Percentiles rank a stretch among this genome's conserved stretches.
Conservation (phyloP, 2,888 invertebrate genomes). For the Aleiodes testaceus region DNA sequence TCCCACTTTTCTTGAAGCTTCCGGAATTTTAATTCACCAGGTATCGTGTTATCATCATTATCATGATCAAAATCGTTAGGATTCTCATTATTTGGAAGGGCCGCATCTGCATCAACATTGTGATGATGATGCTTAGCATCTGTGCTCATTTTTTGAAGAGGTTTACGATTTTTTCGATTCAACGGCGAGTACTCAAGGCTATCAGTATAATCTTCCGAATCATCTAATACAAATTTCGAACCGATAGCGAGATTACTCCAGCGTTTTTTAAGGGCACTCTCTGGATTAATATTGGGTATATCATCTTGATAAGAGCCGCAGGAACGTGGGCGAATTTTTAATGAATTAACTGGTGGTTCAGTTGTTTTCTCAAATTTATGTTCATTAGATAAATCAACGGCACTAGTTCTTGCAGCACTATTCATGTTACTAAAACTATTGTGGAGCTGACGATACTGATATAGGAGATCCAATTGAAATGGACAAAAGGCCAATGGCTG, state of each 20-base stretch:
- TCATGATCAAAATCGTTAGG: slow-evolving; percentile 27
- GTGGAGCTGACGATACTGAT: slow-evolving; percentile 85
- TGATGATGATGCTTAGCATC: slow-evolving; percentile 44
- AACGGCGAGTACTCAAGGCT: slow-evolving; percentile 79
- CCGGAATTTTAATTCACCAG: slow-evolving; percentile 81
- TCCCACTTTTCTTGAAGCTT: slow-evolving; percentile 88
- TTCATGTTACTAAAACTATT: slow-evolving; percentile 83
- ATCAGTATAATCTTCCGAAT: slow-evolving; percentile 83
- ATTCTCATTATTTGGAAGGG: background rate
- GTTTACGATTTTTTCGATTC: slow-evolving; percentile 55
- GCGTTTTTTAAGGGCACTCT: slow-evolving; percentile 76
- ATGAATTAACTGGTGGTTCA: slow-evolving; percentile 59
- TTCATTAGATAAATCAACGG: slow-evolving; percentile 53
- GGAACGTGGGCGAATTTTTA: slow-evolving; percentile 80
- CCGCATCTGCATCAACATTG: background rate
- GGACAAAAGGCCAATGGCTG: slow-evolving; percentile 87
- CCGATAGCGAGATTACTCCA: slow-evolving; percentile 81
- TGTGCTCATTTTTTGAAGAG: slow-evolving; percentile 62
- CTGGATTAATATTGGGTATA: slow-evolving; percentile 74
- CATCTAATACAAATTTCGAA: slow-evolving; percentile 80
- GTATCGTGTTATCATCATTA: slow-evolving; percentile 58
- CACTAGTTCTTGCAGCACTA: slow-evolving; percentile 71
- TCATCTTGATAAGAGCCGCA: slow-evolving; percentile 79
- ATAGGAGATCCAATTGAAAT: slow-evolving; percentile 87
- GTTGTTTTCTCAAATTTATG: slow-evolving; percentile 55